These are phyloP conservation scores for Microdon myrmicae DNA, from an alignment of 2,888 invertebrate species.

Conservation along the genomic window DNA sequence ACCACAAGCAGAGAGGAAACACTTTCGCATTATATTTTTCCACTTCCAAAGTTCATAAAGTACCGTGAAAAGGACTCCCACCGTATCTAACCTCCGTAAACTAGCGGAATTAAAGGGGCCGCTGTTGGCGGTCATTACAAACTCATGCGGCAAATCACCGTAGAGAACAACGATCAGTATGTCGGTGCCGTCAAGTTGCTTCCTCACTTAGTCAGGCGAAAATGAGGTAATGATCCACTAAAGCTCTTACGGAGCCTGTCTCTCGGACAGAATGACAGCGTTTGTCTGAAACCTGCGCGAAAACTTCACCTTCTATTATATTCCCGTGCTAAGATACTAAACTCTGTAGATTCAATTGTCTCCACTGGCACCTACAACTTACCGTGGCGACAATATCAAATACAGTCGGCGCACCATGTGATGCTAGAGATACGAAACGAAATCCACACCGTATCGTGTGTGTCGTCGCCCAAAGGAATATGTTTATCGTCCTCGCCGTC, in stretches of 20 bases:
- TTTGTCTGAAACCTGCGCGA: conserved; percentile 21
- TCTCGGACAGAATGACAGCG: conserved; percentile 9
- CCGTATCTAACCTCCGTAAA: too few relatives aligned
- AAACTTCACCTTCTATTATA: conserved; percentile 43
- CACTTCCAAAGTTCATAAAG: too few relatives aligned
- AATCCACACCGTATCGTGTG: conserved; percentile 10
- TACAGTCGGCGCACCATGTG: conserved; percentile 2
- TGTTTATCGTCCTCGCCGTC: conserved; percentile 54
- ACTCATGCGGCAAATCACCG: conserved; percentile 48
- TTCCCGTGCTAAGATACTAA: conserved; percentile 34
- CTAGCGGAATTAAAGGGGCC: too few relatives aligned
- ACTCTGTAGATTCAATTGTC: conserved; percentile 53
- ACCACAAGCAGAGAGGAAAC: too few relatives aligned
- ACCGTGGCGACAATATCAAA: conserved; percentile 23
- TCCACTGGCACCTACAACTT: conserved; percentile 42
- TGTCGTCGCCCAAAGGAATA: conserved; percentile 32
- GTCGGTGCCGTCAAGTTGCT: conserved; percentile 35
- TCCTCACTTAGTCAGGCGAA: conserved; percentile 5
- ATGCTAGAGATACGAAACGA: conserved; percentile 4
- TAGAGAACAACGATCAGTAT: conserved; percentile 34
- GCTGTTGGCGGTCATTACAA: conserved; percentile 48
- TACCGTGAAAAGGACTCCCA: too few relatives aligned
- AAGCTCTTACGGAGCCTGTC: conserved; percentile 1
- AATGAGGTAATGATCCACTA: conserved; percentile 22
- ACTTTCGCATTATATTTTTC: too few relatives aligned